These are phyloP conservation scores for Drosophila macrospina DNA, from an alignment of 2,888 invertebrate genomes.

Conservation along the genomic window DNA sequence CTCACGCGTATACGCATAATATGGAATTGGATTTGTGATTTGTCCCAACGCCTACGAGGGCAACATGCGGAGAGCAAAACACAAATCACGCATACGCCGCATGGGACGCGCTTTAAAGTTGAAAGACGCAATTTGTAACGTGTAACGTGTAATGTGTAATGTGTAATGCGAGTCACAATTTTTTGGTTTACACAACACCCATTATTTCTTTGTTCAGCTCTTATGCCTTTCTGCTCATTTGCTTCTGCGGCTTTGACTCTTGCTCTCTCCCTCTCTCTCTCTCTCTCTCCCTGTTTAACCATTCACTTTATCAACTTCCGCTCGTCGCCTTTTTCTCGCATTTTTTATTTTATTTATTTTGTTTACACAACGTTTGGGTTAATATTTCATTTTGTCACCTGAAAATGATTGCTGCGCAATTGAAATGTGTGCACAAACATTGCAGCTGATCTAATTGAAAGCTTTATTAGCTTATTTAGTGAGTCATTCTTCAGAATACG, in stretches of 20 bases:
- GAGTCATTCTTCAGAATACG: background rate
- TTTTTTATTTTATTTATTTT: constrained; percentile 1
- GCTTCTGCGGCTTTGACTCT: background rate
- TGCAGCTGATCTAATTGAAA: background rate
- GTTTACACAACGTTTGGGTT: constrained; percentile 14
- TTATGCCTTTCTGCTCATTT: constrained; percentile 12
- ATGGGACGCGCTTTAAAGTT: constrained; percentile 39
- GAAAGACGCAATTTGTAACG: constrained; percentile 33
- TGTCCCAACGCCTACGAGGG: constrained; percentile 4
- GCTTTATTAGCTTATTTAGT: background rate
- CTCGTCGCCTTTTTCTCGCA: background rate
- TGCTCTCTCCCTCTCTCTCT: too few relatives aligned
- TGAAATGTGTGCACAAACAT: background rate
- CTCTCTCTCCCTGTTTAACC: too few relatives aligned
- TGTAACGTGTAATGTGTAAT: constrained; percentile 35
- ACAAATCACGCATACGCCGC: constrained; percentile 29
- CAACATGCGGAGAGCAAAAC: background rate
- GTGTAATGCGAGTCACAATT: constrained; percentile 30
- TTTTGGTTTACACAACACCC: constrained; percentile 30
- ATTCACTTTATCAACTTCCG: constrained; percentile 13
- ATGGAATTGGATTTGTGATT: constrained; percentile 55
- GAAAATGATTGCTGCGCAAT: constrained; percentile 15
- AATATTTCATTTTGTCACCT: constrained; percentile 19
- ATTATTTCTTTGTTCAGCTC: constrained; percentile 16
- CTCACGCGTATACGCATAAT: constrained; percentile 20